These are phyloP conservation scores for Scyliorhinus canicula DNA, from an alignment of 2,797 vertebrate genomes.

Conservation along the genomic window DNA sequence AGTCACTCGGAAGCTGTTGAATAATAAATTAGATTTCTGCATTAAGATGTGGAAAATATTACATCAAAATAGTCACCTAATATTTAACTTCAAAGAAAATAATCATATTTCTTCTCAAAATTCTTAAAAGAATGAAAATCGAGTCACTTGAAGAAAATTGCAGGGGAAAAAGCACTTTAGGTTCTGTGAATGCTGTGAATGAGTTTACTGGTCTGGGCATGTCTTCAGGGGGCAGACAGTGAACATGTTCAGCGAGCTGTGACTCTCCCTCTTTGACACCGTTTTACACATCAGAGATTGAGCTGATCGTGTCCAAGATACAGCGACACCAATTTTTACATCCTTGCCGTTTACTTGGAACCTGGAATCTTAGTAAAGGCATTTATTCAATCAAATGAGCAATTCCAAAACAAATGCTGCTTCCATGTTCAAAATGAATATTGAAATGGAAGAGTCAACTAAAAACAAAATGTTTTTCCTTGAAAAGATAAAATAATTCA, in stretches of 20 bases:
- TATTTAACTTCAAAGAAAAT: not conserved
- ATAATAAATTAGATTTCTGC: not conserved
- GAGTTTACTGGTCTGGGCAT: not conserved
- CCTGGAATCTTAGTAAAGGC: not conserved
- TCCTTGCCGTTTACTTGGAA: not conserved
- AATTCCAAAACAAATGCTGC: not conserved
- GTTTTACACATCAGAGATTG: slow-evolving; percentile 27
- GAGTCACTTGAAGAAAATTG: not conserved
- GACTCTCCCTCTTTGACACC: slow-evolving; percentile 12
- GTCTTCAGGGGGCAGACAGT: not conserved
- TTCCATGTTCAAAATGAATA: not conserved
- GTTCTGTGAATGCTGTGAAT: not conserved
- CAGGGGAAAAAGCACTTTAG: not conserved
- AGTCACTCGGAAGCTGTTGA: not conserved
- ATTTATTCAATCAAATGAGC: not conserved
- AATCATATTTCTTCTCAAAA: not conserved
- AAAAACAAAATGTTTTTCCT: not conserved
- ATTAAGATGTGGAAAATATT: not conserved
- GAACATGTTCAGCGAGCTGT: not conserved
- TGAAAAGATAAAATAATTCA: not conserved
- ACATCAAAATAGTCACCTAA: not conserved
- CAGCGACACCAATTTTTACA: not conserved
- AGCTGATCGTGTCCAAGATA: not conserved
- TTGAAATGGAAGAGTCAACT: not conserved
- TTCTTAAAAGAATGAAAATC: not conserved